Evolutionary conservation across 2,888 invertebrate genomes (phyloP).

Genomic region (Psococerastis gibbosa): DNA sequence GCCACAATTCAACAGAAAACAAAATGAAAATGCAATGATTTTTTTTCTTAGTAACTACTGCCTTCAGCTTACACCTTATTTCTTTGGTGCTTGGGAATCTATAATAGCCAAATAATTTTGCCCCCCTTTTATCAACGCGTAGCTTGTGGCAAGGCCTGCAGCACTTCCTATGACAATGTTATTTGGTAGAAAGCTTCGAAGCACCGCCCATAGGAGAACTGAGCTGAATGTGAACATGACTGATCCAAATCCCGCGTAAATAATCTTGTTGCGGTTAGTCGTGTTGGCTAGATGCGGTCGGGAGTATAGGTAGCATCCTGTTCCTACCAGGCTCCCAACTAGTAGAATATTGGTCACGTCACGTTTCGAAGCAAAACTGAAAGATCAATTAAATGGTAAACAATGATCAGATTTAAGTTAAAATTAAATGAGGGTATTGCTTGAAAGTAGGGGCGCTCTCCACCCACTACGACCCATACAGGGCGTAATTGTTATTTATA

Average conservation of each 20-base stretch:
- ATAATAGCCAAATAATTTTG: constrained; percentile 42
- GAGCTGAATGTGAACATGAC: constrained; percentile 78
- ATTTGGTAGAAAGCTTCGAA: constrained; percentile 57
- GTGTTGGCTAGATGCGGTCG: constrained; percentile 56
- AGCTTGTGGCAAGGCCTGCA: constrained; percentile 49
- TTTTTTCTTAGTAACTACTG: too few species aligned
- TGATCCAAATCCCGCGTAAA: constrained; percentile 45
- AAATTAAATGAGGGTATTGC: too few species aligned
- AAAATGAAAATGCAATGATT: too few species aligned
- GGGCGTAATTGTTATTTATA: too few species aligned
- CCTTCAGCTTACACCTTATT: too few species aligned
- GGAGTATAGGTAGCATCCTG: constrained; percentile 65
- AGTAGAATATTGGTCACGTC: constrained; percentile 68
- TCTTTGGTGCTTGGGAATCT: constrained; percentile 23
- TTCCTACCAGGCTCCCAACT: constrained; percentile 59
- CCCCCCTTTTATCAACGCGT: constrained; percentile 41
- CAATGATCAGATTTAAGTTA: not conserved
- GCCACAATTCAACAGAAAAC: too few species aligned
- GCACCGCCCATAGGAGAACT: constrained; percentile 70
- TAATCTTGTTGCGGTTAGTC: constrained; percentile 36
- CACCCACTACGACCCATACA: too few species aligned
- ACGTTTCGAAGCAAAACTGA: constrained; percentile 47
- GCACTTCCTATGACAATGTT: constrained; percentile 44
- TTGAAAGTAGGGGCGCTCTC: too few species aligned
- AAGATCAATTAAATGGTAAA: constrained; percentile 21